Evolutionary conservation across 2,113 vertebrate species (phyloP).

Genomic region (Pongo abelii): DNA sequence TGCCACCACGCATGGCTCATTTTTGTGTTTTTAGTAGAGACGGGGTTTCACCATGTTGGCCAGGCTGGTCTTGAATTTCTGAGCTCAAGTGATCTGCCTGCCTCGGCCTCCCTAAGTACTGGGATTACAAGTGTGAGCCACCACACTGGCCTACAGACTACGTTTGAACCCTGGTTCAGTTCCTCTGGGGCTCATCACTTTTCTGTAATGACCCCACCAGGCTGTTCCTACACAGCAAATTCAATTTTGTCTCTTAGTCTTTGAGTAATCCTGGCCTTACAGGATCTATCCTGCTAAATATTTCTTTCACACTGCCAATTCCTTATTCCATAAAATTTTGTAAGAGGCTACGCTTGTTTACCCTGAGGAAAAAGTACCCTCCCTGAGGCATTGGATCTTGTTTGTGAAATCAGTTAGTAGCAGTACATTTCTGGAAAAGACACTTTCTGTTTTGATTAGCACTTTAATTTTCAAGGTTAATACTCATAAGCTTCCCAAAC

Average conservation of each 20-base stretch:
- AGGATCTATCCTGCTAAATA: not conserved
- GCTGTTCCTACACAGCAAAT: not conserved
- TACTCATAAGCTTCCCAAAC: not conserved
- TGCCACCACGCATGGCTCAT: no score
- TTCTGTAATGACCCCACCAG: not conserved
- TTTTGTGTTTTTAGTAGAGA: no score
- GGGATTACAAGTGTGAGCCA: no score
- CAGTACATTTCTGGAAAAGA: not conserved
- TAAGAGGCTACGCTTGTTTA: not conserved
- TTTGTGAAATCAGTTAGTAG: not conserved
- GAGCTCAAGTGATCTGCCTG: no score
- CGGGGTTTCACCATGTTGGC: no score
- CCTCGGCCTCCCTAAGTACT: no score
- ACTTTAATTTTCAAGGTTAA: not conserved
- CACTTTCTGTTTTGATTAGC: not conserved
- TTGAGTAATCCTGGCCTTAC: not conserved
- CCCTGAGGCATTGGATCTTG: not conserved
- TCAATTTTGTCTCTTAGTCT: not conserved
- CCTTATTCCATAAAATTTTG: not conserved
- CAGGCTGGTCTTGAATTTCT: no score
- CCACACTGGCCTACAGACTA: not conserved
- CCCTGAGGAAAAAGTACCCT: not conserved
- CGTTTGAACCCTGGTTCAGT: not conserved
- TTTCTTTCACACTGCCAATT: not conserved
- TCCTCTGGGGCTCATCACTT: not conserved